Conservation (phyloP, 2,888 invertebrate species). For the Hemaris fuciformis region DNA sequence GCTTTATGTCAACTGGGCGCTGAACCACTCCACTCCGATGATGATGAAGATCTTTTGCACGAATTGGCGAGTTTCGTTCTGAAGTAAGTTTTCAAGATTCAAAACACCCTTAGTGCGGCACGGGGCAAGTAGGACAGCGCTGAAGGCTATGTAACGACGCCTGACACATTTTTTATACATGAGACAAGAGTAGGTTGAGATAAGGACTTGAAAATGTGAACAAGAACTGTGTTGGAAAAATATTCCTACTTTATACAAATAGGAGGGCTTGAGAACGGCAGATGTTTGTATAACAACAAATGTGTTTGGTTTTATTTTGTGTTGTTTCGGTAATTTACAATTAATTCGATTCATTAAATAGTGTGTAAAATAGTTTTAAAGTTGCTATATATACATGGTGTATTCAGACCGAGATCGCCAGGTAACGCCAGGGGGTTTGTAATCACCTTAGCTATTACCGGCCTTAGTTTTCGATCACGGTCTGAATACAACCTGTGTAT, state of each 20-base stretch:
- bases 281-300: not conserved
- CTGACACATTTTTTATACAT: slow-evolving; percentile 11
- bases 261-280: not conserved
- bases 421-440: too few relatives aligned
- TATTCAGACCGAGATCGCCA: too few relatives aligned
- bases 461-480: too few relatives aligned
- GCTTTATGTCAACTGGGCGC: slow-evolving; percentile 85
- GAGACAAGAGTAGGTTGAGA: not conserved
- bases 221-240: not conserved
- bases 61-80: slow-evolving; percentile 85
- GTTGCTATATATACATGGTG: too few relatives aligned
- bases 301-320: not conserved
- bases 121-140: slow-evolving; percentile 20
- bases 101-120: slow-evolving; percentile 11
- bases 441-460: too few relatives aligned
- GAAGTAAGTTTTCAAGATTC: slow-evolving; percentile 79
- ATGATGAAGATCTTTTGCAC: slow-evolving; percentile 83
- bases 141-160: slow-evolving; percentile 13
- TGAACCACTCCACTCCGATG: slow-evolving; percentile 80
- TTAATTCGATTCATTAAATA: too few relatives aligned
- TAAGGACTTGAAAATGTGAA: not conserved
- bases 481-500: too few relatives aligned
- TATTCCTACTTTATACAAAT: not conserved
- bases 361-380: too few relatives aligned
- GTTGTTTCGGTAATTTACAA: too few relatives aligned